Conservation (phyloP, 1,140 invertebrate species). For the Linepithema humile region DNA sequence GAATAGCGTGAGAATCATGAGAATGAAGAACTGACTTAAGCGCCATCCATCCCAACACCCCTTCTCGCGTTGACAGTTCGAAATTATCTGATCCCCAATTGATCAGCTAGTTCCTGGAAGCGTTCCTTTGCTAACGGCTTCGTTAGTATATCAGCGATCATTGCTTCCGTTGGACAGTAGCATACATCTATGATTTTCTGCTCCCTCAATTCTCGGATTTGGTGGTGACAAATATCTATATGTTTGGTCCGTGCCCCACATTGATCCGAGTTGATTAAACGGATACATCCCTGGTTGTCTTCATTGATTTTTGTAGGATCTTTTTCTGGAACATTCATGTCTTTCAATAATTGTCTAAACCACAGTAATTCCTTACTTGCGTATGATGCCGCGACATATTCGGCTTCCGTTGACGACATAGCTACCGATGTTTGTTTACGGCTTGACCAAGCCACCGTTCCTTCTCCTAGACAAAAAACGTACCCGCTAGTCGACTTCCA, state of each 20-base stretch:
- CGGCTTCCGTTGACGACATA: not conserved
- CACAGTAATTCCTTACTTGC: not conserved
- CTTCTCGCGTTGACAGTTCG: not conserved
- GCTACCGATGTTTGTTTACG: not conserved
- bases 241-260: not conserved
- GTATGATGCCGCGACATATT: not conserved
- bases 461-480: not conserved
- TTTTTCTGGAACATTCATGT: not conserved
- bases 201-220: not conserved
- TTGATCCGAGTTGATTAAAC: not conserved
- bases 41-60: not conserved
- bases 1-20: too few species aligned
- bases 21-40: not conserved
- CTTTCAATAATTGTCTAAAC: not conserved
- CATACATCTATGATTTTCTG: not conserved
- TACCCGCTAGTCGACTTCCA: slow-evolving; percentile 38
- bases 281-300: not conserved
- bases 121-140: not conserved
- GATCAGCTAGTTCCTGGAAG: not conserved
- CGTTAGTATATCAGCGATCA: not conserved
- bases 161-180: not conserved
- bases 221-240: not conserved
- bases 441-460: slow-evolving; percentile 18
- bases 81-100: not conserved
- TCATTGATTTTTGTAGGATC: not conserved